Percentiles rank a stretch among this genome's conserved stretches.
These are phyloP conservation scores for Kryphioiulus occultus DNA, from an alignment of 2,888 invertebrate species.

Conservation along the genomic window DNA sequence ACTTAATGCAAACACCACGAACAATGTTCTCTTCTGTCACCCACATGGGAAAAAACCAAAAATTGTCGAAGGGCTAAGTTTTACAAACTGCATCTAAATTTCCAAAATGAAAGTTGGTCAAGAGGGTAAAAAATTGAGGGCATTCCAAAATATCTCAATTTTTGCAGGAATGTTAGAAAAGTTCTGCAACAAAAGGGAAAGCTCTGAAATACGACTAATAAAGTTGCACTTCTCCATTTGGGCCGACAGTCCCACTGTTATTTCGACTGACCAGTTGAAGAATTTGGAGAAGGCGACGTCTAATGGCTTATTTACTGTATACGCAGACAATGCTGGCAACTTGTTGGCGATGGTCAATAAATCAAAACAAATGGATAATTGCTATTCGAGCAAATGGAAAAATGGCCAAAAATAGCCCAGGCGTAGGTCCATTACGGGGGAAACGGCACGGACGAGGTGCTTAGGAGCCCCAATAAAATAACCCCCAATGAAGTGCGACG, in stretches of 20 bases:
- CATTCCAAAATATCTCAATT: background rate
- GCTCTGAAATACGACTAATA: background rate
- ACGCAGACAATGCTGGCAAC: background rate
- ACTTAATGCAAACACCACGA: background rate
- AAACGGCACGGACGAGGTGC: background rate
- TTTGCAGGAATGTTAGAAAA: background rate
- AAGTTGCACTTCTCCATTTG: background rate
- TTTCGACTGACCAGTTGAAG: background rate
- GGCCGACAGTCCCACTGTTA: background rate
- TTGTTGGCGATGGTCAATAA: background rate
- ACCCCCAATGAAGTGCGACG: background rate
- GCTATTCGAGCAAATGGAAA: background rate
- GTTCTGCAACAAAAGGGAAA: background rate
- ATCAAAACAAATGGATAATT: background rate
- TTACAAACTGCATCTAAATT: background rate
- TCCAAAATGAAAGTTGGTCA: background rate
- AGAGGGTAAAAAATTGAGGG: background rate
- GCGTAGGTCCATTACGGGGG: background rate
- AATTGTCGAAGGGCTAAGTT: too few species aligned
- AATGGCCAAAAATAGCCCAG: background rate
- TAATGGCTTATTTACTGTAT: background rate
- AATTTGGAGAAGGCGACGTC: background rate
- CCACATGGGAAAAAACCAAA: background rate
- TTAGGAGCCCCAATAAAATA: background rate
- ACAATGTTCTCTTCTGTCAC: too few species aligned